Conservation (phyloP, 2,797 vertebrate species). For the Poecilia velifera region DNA sequence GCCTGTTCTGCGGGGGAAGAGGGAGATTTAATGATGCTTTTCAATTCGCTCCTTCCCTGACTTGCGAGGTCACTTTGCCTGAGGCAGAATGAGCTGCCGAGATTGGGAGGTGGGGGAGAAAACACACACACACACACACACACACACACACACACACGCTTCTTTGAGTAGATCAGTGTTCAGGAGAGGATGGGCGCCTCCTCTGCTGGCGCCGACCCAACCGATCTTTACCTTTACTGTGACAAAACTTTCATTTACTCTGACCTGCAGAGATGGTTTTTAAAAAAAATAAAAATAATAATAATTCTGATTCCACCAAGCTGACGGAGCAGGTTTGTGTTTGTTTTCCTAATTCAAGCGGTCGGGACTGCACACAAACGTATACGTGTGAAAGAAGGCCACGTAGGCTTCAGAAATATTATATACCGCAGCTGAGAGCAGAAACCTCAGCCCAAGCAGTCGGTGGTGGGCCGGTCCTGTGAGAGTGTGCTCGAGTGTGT, state of each 20-base stretch:
- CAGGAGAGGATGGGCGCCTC: conserved; percentile 49
- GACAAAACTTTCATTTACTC: conserved; percentile 68
- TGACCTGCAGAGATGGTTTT: conserved; percentile 11
- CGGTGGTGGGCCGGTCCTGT: conserved; percentile 19
- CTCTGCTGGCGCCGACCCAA: conserved; percentile 17
- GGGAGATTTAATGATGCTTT: conserved; percentile 45
- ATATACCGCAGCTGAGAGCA: conserved; percentile 1
- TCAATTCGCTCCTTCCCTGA: not conserved
- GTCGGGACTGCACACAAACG: conserved; percentile 5
- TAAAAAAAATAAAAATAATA: too few species aligned
- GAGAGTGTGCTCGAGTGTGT: not conserved
- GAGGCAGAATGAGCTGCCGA: conserved; percentile 8
- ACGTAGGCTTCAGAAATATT: conserved; percentile 5
- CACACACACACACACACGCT: conserved; percentile 18
- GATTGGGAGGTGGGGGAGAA: not conserved
- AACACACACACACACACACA: not conserved
- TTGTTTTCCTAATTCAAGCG: conserved; percentile 49
- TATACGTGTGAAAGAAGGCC: conserved; percentile 14
- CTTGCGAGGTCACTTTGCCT: conserved; percentile 23
- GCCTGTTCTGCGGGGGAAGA: conserved; percentile 21
- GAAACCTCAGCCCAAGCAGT: conserved; percentile 35
- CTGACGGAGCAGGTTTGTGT: conserved; percentile 24
- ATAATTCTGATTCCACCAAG: not conserved
- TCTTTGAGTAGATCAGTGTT: conserved; percentile 56
- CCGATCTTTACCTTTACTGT: conserved; percentile 32